Evolutionary conservation across 2,888 invertebrate genomes (phyloP).

Genomic region (Sylvicola cinctus): DNA sequence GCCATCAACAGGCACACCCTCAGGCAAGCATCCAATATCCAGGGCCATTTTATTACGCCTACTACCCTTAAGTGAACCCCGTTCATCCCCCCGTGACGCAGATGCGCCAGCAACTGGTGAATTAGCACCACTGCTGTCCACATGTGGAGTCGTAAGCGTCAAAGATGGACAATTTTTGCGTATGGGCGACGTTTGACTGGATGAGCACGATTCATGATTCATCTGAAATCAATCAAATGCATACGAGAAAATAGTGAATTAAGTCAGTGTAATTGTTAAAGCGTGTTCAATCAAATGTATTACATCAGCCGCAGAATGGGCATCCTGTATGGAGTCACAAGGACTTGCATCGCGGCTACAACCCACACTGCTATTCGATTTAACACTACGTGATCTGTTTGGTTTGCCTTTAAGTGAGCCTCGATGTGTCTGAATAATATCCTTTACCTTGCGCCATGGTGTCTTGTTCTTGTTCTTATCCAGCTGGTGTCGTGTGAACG

Average conservation of each 20-base stretch:
- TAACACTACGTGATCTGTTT: conserved; percentile 9
- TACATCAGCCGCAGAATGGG: not conserved
- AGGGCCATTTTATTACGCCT: conserved; percentile 12
- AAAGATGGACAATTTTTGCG: conserved; percentile 5
- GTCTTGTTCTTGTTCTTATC: conserved; percentile 40
- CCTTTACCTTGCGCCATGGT: conserved; percentile 61
- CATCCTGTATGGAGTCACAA: conserved; percentile 6
- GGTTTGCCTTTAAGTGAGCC: conserved; percentile 9
- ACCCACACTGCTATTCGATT: conserved; percentile 8
- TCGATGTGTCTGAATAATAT: conserved; percentile 43
- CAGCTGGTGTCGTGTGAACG: conserved; percentile 4
- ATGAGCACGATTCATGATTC: conserved; percentile 4
- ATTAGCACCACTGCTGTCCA: conserved; percentile 3
- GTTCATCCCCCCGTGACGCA: conserved; percentile 1
- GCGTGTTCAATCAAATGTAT: not conserved
- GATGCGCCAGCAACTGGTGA: conserved; percentile 5
- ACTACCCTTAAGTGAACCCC: conserved; percentile 10
- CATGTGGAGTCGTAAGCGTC: conserved; percentile 3
- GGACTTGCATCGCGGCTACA: conserved; percentile 10
- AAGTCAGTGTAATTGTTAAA: not conserved
- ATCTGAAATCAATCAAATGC: conserved; percentile 1
- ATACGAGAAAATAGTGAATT: not conserved
- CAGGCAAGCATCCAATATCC: conserved; percentile 23
- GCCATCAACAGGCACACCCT: conserved; percentile 20
- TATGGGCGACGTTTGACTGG: conserved; percentile 6